Conservation (phyloP, 2,797 vertebrate genomes). For the Halcyon chelicuti region DNA sequence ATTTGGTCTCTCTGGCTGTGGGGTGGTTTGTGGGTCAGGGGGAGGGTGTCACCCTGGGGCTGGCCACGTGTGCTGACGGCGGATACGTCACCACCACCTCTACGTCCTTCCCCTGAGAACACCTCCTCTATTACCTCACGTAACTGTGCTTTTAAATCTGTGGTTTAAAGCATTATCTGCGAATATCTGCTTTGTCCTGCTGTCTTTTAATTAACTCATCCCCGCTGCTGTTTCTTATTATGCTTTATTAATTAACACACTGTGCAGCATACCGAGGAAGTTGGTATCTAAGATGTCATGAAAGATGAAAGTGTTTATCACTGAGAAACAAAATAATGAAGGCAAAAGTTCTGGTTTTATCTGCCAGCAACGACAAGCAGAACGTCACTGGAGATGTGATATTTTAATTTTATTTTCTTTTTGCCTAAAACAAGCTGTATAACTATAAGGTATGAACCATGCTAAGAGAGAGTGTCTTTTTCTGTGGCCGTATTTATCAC, state of each 20-base stretch:
- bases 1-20: fast-evolving
- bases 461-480: fast-evolving
- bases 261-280: neutral
- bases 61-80: neutral
- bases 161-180: neutral
- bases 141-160: neutral
- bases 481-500: neutral
- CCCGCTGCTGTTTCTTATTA: neutral
- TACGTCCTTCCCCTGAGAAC: neutral
- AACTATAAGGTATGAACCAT: fast-evolving
- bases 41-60: fast-evolving
- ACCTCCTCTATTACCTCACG: neutral
- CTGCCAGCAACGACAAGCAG: neutral
- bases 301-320: slow-evolving; percentile 34
- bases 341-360: neutral
- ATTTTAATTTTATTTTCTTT: neutral
- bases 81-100: neutral
- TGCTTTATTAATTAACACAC: slow-evolving; percentile 32
- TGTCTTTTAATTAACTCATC: slow-evolving; percentile 46
- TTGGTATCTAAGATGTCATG: neutral
- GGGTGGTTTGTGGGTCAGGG: neutral
- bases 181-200: neutral
- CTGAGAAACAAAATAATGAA: slow-evolving; percentile 25
- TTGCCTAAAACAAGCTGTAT: neutral
- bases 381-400: neutral